phyloP scores from a whole-genome alignment of 1,140 invertebrate genomes.

The Drosophila oshimai region DNA sequence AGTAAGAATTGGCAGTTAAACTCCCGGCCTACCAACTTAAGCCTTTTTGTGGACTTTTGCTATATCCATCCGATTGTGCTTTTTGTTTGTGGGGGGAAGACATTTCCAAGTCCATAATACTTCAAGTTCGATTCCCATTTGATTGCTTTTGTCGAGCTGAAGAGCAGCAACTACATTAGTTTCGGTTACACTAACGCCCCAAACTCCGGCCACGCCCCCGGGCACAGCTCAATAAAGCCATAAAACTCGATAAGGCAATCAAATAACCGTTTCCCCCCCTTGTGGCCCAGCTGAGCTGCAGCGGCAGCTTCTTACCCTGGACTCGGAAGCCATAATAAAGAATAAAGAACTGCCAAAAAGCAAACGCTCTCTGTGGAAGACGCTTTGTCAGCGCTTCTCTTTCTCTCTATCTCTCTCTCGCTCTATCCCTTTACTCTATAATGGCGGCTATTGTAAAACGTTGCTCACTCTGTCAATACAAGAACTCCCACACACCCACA shows the following conservation, averaged over 20 bases:
- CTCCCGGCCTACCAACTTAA: constrained; percentile 10
- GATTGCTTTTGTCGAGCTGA: constrained; percentile 33
- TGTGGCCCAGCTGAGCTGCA: no score
- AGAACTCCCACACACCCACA: constrained; percentile 48
- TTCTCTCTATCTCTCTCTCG: not conserved
- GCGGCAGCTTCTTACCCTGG: not conserved
- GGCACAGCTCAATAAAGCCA: constrained; percentile 69
- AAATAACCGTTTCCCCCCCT: constrained; percentile 37
- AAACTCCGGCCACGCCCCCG: constrained; percentile 44
- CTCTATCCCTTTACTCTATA: constrained; percentile 12
- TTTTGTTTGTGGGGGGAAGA: not conserved
- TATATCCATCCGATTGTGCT: constrained; percentile 12
- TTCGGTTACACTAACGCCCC: constrained; percentile 43
- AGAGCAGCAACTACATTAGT: constrained; percentile 61
- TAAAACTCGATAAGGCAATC: constrained; percentile 75
- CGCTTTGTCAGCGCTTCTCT: constrained; percentile 50
- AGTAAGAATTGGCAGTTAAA: not conserved
- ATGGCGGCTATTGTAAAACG: constrained; percentile 49
- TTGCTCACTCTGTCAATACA: constrained; percentile 49
- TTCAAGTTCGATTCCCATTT: constrained; percentile 47
- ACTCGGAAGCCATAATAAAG: constrained; percentile 70
- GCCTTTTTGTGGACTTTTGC: constrained; percentile 20
- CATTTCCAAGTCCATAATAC: constrained; percentile 20
- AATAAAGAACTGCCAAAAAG: constrained; percentile 77
- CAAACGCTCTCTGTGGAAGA: constrained; percentile 47